Conservation (phyloP, 37 sponge, comb jelly and placozoan genomes). For the Lycopodina hypogea region DNA sequence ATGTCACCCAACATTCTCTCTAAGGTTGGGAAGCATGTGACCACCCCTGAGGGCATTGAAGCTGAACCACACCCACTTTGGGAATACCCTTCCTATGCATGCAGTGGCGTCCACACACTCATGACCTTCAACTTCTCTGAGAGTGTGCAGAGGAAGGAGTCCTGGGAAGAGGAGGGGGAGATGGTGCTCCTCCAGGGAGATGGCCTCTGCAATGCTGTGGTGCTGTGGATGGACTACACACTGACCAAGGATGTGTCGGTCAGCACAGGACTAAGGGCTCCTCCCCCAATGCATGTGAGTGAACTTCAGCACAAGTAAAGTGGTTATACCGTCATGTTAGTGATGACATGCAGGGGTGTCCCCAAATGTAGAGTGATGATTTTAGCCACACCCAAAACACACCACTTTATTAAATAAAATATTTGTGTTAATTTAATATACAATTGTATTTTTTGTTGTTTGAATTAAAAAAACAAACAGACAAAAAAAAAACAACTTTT, state of each 20-base stretch:
- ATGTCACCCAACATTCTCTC: too few relatives aligned
- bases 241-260: constrained; percentile 27
- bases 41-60: constrained; percentile 30
- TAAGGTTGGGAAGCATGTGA: constrained; percentile 40
- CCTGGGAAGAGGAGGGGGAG: background rate
- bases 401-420: too few relatives aligned
- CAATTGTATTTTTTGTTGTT: background rate
- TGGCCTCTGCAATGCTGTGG: constrained; percentile 62
- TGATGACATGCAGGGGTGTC: too few relatives aligned
- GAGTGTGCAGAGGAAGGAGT: constrained; percentile 16
- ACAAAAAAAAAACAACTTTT: too few relatives aligned
- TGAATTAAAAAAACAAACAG: too few relatives aligned
- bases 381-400: too few relatives aligned
- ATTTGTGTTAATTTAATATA: background rate
- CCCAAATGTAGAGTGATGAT: too few relatives aligned
- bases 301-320: background rate
- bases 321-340: too few relatives aligned
- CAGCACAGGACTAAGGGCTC: constrained; percentile 34
- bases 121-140: constrained; percentile 70
- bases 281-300: constrained; percentile 51
- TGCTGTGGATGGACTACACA: constrained; percentile 83
- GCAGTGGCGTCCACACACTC: constrained; percentile 35
- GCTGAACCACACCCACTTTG: constrained; percentile 75
- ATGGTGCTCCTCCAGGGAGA: background rate
- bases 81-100: constrained; percentile 74